These are phyloP conservation scores for Troilus luridus DNA, from an alignment of 2,888 invertebrate genomes.

Conservation along the genomic window DNA sequence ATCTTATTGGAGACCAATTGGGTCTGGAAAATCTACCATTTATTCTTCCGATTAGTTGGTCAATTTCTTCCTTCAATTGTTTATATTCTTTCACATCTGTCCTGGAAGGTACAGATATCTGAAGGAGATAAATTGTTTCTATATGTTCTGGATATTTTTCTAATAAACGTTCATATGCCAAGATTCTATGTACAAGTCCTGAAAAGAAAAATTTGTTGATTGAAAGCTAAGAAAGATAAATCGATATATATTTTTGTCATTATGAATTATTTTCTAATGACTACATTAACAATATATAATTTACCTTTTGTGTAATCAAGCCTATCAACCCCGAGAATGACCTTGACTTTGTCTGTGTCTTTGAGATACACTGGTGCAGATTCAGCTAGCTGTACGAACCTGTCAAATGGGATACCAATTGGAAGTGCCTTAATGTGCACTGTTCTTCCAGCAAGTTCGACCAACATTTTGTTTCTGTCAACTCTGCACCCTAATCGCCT, in stretches of 20 bases:
- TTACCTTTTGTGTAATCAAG: constrained; percentile 70
- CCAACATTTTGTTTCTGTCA: constrained; percentile 68
- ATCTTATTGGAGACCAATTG: constrained; percentile 70
- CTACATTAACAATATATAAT: background rate
- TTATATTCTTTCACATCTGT: constrained; percentile 70
- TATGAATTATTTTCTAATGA: background rate
- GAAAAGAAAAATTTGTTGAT: constrained; percentile 57
- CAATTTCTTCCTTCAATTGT: constrained; percentile 70
- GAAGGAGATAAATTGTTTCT: constrained; percentile 69
- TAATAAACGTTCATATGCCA: constrained; percentile 69
- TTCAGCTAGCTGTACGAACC: constrained; percentile 68
- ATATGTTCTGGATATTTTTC: constrained; percentile 69
- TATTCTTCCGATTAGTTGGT: constrained; percentile 69
- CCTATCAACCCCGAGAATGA: constrained; percentile 69
- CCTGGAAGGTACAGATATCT: constrained; percentile 70
- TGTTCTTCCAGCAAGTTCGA: constrained; percentile 69
- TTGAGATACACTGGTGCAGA: constrained; percentile 68
- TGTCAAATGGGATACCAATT: constrained; percentile 70
- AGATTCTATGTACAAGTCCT: constrained; percentile 68
- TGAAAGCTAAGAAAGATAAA: background rate
- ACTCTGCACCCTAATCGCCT: constrained; percentile 69
- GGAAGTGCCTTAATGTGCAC: constrained; percentile 70
- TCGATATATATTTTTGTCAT: background rate
- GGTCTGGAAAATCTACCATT: constrained; percentile 70
- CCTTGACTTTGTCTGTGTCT: constrained; percentile 67